Base-by-base conservation (phyloP, 2,888 invertebrate species). In the Sphinx pinastri region DNA sequence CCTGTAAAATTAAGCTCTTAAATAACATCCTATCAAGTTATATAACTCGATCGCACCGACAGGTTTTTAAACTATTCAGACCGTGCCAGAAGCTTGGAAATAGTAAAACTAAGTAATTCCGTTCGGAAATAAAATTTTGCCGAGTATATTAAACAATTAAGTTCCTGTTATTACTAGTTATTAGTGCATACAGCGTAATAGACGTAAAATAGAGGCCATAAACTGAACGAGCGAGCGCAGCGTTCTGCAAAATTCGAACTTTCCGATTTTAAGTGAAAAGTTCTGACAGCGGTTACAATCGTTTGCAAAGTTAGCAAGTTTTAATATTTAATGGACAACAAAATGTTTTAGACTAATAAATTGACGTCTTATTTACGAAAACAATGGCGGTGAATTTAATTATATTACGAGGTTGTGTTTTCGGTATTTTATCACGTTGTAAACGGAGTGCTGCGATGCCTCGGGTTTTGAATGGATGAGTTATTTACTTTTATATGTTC, bases 271-370 rank as follows among this genome's bases (percentile, higher is more conserved):
- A 74, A 75, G 73, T 73, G 72, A 74, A 74, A 84, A 84, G 81
- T 85, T 85, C 77, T 80, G 82, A 82, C 83, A 82, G 79, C 79
- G 80, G 81, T 81, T 82, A 81, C 78, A 77, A 76, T 76, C 76
- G 77, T 78, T 79, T 77, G 79, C 75, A 72, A 79, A 80, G 78
- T 81, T 79, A 76, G 73, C 73, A 79, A 80, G 79, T 79, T 82
- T 79, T 79, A 77, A 81, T 81, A 79, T 77, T 79, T 78, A 81
- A 80, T 79, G 78, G 55, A 57, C 69, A 73, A 71, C 71, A 70
- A 71, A 72, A 72, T 66, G 67, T 70, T 72, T 69, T 68, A 54
- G 59, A 63, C 70, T 51, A 59, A 59, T 73, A 68, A 73, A 73
- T 71, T 70, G 70, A 71, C 60, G 68, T 45, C 31, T 16, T 49